Conservation (phyloP, 2,113 vertebrate genomes). For the Gopherus evgoodei region DNA sequence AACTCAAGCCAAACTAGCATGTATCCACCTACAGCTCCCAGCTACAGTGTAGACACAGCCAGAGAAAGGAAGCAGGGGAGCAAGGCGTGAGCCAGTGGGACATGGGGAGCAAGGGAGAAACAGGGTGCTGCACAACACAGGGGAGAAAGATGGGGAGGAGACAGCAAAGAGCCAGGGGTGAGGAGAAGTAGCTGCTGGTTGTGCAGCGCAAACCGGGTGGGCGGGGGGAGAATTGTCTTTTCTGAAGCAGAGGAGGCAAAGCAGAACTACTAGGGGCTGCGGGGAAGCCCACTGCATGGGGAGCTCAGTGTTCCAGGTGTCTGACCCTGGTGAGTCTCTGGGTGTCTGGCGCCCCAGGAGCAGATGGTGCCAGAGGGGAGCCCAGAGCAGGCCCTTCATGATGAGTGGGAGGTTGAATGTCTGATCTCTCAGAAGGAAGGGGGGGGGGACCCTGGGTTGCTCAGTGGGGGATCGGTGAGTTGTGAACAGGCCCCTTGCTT, state of each 20-base stretch:
- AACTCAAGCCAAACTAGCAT: background rate
- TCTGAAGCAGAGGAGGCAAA: background rate
- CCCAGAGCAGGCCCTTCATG: rapidly evolving
- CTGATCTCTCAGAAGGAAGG: background rate
- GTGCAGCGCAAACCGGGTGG: background rate
- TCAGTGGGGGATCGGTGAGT: background rate
- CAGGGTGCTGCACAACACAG: too few species aligned
- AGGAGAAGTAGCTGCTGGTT: rapidly evolving
- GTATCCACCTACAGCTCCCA: background rate
- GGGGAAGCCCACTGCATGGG: background rate
- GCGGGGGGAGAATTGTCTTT: background rate
- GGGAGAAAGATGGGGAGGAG: background rate
- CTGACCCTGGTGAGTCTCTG: background rate
- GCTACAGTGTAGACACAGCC: background rate
- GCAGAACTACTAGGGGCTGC: background rate
- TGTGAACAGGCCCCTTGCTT: slow-evolving; percentile 31
- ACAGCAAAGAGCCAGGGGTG: background rate
- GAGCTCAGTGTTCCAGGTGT: background rate
- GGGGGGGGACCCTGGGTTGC: background rate
- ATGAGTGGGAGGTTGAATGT: rapidly evolving
- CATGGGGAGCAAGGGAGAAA: background rate
- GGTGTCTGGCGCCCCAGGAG: background rate
- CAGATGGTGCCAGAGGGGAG: rapidly evolving
- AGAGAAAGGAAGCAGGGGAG: background rate
- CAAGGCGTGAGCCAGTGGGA: background rate